phyloP scores from a whole-genome alignment of 2,797 vertebrate genomes.

The Eulemur coronatus region DNA sequence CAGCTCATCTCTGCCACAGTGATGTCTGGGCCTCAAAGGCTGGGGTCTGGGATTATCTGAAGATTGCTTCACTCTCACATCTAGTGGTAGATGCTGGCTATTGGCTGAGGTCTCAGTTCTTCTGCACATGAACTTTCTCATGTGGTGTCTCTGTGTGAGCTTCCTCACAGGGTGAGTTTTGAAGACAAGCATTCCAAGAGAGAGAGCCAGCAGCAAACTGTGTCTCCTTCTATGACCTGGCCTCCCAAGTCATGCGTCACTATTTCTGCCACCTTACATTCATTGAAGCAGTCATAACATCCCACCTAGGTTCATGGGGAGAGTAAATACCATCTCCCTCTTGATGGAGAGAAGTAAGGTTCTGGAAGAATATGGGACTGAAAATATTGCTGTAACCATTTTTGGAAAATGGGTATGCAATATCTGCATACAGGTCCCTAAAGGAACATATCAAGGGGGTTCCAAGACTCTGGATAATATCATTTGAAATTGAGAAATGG shows the following conservation, averaged over 20 bases:
- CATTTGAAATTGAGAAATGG: background rate
- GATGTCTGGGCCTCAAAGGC: background rate
- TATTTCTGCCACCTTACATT: background rate
- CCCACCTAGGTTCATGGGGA: background rate
- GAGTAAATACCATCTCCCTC: background rate
- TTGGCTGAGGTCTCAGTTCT: background rate
- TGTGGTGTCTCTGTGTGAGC: background rate
- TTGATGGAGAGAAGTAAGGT: background rate
- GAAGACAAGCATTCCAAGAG: background rate
- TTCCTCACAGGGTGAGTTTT: background rate
- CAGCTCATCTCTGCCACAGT: background rate
- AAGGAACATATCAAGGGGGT: background rate
- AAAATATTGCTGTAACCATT: background rate
- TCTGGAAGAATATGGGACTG: background rate
- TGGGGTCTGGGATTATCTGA: background rate
- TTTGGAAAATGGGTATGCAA: background rate
- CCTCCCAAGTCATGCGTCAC: background rate
- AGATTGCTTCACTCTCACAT: background rate
- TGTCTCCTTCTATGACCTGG: background rate
- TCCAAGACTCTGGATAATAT: background rate
- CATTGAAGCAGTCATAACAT: background rate
- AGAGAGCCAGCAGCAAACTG: background rate
- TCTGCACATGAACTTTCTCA: background rate
- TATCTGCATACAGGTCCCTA: background rate
- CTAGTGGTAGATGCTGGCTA: background rate